These are phyloP conservation scores for Elgaria multicarinata DNA, from an alignment of 2,113 vertebrate genomes.

Conservation along the genomic window DNA sequence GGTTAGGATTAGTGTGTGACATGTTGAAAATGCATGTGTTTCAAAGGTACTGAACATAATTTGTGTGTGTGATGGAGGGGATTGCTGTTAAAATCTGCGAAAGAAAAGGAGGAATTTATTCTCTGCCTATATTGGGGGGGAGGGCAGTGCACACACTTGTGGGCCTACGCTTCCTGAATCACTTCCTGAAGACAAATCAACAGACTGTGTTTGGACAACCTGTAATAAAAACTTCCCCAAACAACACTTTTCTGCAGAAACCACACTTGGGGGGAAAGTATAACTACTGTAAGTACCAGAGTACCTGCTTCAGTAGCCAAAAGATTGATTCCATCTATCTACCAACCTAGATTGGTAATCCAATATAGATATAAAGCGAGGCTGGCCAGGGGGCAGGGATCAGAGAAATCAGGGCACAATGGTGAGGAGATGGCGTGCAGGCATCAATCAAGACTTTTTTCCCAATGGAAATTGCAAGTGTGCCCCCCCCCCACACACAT, in stretches of 20 bases:
- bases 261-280: not conserved
- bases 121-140: not conserved
- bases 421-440: not conserved
- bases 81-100: not conserved
- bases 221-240: not conserved
- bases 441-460: not conserved
- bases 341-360: not conserved
- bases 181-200: not conserved
- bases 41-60: slow-evolving; percentile 8
- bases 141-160: too few relatives aligned
- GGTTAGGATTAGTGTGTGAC: slow-evolving; percentile 66
- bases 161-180: not conserved
- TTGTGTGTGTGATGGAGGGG: not conserved
- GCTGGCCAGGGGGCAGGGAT: not conserved
- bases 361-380: not conserved
- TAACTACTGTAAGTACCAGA: too few relatives aligned
- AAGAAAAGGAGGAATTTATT: not conserved
- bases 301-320: not conserved
- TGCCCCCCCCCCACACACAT: too few relatives aligned
- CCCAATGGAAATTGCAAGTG: too few relatives aligned
- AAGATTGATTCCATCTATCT: too few relatives aligned
- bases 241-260: not conserved
- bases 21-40: slow-evolving; percentile 14
- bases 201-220: not conserved
- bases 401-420: not conserved